phyloP scores from a whole-genome alignment of 2,797 vertebrate species.

The Florisuga fusca region DNA sequence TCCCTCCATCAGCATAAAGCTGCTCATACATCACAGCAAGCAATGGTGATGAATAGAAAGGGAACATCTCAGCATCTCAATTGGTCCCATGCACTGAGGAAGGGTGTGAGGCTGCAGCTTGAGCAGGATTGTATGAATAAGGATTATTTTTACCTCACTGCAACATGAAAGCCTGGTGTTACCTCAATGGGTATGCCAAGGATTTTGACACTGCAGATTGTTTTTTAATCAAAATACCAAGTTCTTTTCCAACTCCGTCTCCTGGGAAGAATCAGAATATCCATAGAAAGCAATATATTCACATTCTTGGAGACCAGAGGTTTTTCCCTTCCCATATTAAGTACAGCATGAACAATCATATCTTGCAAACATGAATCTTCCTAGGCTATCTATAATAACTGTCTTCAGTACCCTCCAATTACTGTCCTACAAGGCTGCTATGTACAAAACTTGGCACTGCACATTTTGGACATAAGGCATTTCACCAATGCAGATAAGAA shows the following conservation, averaged over 20 bases:
- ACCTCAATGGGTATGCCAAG: neutral
- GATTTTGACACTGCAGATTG: neutral
- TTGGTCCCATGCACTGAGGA: neutral
- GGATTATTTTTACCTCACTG: neutral
- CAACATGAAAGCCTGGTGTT: neutral
- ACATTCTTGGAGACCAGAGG: neutral
- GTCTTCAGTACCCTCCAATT: neutral
- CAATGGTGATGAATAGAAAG: no score
- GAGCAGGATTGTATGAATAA: neutral
- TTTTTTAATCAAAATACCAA: neutral
- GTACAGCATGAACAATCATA: neutral
- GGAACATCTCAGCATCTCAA: neutral
- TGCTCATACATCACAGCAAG: neutral
- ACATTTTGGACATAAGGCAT: neutral
- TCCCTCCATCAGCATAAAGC: neutral
- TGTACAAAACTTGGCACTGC: neutral
- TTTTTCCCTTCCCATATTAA: neutral
- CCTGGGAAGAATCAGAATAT: neutral
- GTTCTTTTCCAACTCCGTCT: neutral
- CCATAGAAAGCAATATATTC: neutral
- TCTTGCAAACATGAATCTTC: neutral
- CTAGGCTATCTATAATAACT: neutral
- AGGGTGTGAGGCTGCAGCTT: neutral
- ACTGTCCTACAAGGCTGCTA: neutral
- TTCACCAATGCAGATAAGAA: neutral